Percentiles rank a stretch among this genome's conserved stretches.
Conservation (phyloP, 1,140 invertebrate species). For the Triops longicaudatus region DNA sequence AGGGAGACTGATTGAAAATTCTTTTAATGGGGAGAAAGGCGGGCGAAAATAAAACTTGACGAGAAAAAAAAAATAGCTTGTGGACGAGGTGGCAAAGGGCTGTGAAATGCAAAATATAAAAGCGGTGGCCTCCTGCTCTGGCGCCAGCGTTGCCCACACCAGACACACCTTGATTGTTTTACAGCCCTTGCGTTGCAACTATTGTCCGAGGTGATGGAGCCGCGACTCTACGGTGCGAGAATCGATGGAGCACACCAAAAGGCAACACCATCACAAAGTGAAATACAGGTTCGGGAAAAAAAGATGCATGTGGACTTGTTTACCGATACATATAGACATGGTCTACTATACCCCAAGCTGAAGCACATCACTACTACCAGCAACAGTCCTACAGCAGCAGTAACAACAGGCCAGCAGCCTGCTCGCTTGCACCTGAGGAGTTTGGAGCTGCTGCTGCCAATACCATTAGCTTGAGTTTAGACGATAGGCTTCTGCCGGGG, state of each 20-base stretch:
- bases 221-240: slow-evolving; percentile 9
- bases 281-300: too few relatives aligned
- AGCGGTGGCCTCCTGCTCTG: slow-evolving; percentile 4
- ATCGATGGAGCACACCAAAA: slow-evolving; percentile 11
- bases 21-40: not conserved
- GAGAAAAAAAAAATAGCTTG: not conserved
- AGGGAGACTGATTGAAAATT: too few relatives aligned
- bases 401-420: not conserved
- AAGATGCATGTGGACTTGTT: not conserved
- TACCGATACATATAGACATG: not conserved
- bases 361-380: not conserved
- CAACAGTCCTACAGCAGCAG: not conserved
- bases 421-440: not conserved
- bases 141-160: slow-evolving; percentile 7
- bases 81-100: slow-evolving; percentile 5
- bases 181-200: slow-evolving; percentile 10
- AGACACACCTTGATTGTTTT: slow-evolving; percentile 15
- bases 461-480: not conserved
- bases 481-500: not conserved
- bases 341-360: not conserved
- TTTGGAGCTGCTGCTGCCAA: not conserved
- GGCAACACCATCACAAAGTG: not conserved
- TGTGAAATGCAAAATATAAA: slow-evolving; percentile 16
- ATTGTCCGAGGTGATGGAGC: slow-evolving; percentile 14
- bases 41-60: not conserved